A percentile compares a stretch with the other conserved stretches of the same genome.
Evolutionary conservation across 1,140 invertebrate species (phyloP).

Genomic region (Daktulosphaira vitifoliae): DNA sequence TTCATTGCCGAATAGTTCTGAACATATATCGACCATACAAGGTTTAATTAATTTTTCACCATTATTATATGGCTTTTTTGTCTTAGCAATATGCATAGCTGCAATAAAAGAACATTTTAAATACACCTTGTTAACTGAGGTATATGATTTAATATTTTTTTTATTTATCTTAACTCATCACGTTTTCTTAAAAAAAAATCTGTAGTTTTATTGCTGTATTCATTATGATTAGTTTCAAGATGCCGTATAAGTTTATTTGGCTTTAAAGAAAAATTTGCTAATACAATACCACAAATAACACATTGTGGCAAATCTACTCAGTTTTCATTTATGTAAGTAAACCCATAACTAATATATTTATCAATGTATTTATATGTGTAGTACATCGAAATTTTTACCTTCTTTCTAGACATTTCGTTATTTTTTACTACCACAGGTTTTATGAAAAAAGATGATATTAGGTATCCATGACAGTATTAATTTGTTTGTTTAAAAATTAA

Average conservation of each 20-base stretch:
- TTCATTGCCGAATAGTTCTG: not conserved
- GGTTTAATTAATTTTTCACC: slow-evolving; percentile 29
- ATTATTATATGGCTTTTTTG: slow-evolving; percentile 32
- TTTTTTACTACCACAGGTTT: too few relatives aligned
- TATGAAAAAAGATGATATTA: too few relatives aligned
- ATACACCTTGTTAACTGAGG: not conserved
- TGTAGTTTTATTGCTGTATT: slow-evolving; percentile 15
- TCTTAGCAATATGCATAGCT: slow-evolving; percentile 19
- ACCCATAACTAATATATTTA: too few relatives aligned
- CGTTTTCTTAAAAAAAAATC: slow-evolving; percentile 9
- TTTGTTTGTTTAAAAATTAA: too few relatives aligned
- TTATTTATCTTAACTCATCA: slow-evolving; percentile 17
- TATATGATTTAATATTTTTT: slow-evolving; percentile 4
- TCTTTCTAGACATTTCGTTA: too few relatives aligned
- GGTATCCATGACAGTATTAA: too few relatives aligned
- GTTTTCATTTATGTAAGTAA: too few relatives aligned
- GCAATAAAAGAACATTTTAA: slow-evolving; percentile 25
- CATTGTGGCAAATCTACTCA: too few relatives aligned
- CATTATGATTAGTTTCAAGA: slow-evolving; percentile 14
- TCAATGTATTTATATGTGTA: too few relatives aligned
- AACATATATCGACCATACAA: slow-evolving; percentile 5
- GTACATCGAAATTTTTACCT: too few relatives aligned
- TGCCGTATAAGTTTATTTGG: slow-evolving; percentile 5
- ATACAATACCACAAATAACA: not conserved
- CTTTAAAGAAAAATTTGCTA: slow-evolving; percentile 6